These are phyloP conservation scores for Musca domestica DNA, from an alignment of 1,140 invertebrate species.

Conservation along the genomic window DNA sequence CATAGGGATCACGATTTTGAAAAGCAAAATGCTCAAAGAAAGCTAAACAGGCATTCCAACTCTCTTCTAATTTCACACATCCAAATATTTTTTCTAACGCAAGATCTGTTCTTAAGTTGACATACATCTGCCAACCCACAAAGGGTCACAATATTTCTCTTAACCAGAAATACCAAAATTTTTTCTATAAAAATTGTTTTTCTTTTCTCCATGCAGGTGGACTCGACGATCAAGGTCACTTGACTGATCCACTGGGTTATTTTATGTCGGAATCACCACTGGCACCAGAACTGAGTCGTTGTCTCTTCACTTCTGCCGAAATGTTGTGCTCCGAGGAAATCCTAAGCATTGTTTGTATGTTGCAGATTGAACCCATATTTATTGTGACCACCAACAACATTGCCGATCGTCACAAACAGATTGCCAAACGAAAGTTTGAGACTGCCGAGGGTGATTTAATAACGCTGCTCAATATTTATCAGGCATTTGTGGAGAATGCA, in stretches of 20 bases:
- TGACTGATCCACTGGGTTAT: constrained; percentile 79
- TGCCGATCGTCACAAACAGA: constrained; percentile 63
- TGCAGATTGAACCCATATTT: constrained; percentile 90
- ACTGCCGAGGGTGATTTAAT: constrained; percentile 94
- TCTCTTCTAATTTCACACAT: too few relatives aligned
- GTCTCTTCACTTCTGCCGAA: constrained; percentile 72
- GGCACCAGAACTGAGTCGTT: constrained; percentile 82
- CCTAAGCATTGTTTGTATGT: constrained; percentile 81
- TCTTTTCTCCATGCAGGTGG: constrained; percentile 56
- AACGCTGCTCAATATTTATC: constrained; percentile 88
- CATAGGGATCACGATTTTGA: too few relatives aligned
- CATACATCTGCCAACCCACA: not conserved
- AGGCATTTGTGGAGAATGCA: constrained; percentile 69
- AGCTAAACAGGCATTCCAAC: too few relatives aligned
- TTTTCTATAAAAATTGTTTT: not conserved
- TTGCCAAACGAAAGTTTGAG: constrained; percentile 78
- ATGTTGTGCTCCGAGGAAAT: constrained; percentile 89
- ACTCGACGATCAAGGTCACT: constrained; percentile 74
- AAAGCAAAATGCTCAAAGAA: too few relatives aligned
- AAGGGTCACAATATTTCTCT: too few relatives aligned
- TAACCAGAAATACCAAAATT: too few relatives aligned
- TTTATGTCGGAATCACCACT: constrained; percentile 93
- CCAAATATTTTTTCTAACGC: too few relatives aligned
- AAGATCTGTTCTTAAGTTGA: too few relatives aligned
- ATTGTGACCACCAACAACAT: constrained; percentile 68